These are phyloP conservation scores for Cebus imitator DNA, from an alignment of 2,113 vertebrate species.

Conservation along the genomic window DNA sequence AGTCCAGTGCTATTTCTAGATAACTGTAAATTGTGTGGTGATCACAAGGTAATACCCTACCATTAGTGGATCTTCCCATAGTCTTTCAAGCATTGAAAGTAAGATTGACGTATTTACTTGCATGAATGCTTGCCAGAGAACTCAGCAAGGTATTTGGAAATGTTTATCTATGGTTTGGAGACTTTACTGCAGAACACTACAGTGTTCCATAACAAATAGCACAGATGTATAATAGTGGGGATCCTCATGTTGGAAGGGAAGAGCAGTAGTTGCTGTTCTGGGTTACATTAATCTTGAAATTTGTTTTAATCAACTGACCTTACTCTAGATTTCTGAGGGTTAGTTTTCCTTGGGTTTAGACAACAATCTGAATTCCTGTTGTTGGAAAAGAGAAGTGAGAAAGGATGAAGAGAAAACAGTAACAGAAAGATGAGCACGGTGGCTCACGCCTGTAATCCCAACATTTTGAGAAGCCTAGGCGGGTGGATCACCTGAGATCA, in stretches of 20 bases:
- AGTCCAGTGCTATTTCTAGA: slow-evolving; percentile 28
- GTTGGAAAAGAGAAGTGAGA: not conserved
- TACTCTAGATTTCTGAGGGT: not conserved
- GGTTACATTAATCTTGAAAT: not conserved
- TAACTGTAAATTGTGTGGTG: slow-evolving; percentile 43
- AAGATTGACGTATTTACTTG: slow-evolving; percentile 39
- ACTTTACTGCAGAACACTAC: not conserved
- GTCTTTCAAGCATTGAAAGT: slow-evolving; percentile 24
- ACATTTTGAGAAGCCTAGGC: too few species aligned
- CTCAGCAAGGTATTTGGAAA: not conserved
- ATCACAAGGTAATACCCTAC: slow-evolving; percentile 41
- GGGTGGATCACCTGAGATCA: too few species aligned
- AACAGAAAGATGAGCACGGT: not conserved
- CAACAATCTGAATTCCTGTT: not conserved
- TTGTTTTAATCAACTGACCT: not conserved
- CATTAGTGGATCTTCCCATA: slow-evolving; percentile 6
- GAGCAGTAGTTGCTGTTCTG: not conserved
- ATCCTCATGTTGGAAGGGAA: not conserved
- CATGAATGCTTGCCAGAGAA: slow-evolving; percentile 18
- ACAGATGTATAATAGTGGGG: not conserved
- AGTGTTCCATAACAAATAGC: not conserved
- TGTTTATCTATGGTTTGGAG: not conserved
- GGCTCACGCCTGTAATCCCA: too few species aligned
- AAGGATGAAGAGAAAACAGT: not conserved
- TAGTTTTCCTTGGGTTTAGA: not conserved